A percentile compares a stretch with the other conserved stretches of the same genome.
Conservation (phyloP, 2,888 invertebrate species). For the Bembecia ichneumoniformis region DNA sequence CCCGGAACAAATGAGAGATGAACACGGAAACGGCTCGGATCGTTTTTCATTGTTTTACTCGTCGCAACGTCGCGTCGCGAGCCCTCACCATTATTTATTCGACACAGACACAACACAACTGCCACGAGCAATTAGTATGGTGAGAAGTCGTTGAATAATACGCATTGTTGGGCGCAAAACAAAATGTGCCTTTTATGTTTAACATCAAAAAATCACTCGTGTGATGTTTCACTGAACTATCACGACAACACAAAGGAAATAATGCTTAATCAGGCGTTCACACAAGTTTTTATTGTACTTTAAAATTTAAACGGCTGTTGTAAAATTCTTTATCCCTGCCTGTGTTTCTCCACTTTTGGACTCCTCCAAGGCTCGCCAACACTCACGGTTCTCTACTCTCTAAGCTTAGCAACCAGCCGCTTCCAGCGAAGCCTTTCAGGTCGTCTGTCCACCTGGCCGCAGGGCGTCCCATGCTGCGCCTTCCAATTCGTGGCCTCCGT, state of each 20-base stretch:
- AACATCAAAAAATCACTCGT: background rate
- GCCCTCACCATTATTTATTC: constrained; percentile 8
- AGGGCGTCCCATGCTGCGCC: too few species aligned
- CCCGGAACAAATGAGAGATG: constrained; percentile 46
- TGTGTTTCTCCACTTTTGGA: too few species aligned
- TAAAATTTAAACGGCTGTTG: too few species aligned
- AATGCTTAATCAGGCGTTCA: constrained; percentile 7
- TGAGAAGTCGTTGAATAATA: constrained; percentile 18
- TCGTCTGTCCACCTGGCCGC: too few species aligned
- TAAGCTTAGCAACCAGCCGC: too few species aligned
- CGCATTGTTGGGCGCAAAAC: constrained; percentile 1
- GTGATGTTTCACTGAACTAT: background rate
- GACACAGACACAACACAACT: constrained; percentile 10
- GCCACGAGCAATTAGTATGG: constrained; percentile 19
- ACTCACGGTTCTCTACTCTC: too few species aligned
- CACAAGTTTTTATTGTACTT: too few species aligned
- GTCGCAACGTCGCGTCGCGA: constrained; percentile 13
- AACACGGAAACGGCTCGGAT: constrained; percentile 31
- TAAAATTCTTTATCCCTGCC: too few species aligned
- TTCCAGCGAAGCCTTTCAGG: too few species aligned
- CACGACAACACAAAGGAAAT: background rate
- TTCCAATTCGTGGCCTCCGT: too few species aligned
- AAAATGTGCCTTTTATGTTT: background rate
- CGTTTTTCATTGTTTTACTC: constrained; percentile 47
- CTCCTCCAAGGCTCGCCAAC: too few species aligned